These are phyloP conservation scores for Gymnocephalus cernua DNA, from an alignment of 2,113 vertebrate genomes.

Conservation along the genomic window DNA sequence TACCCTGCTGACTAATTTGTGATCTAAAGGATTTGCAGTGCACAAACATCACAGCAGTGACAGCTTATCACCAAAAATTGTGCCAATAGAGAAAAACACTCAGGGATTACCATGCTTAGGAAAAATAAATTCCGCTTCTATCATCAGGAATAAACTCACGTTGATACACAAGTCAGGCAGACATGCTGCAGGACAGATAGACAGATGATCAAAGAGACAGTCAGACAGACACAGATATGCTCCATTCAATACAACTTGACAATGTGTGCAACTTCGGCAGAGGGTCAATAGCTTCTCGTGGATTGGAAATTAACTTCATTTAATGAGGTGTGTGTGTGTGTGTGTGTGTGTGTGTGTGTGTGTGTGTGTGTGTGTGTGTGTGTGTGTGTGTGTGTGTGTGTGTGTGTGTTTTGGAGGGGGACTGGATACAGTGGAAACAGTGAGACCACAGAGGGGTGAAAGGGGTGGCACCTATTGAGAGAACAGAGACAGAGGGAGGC, in stretches of 20 bases:
- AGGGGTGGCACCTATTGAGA: neutral
- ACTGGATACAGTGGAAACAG: slow-evolving; percentile 5
- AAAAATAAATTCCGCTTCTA: slow-evolving; percentile 57
- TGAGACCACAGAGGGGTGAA: neutral
- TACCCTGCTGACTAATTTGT: slow-evolving; percentile 44
- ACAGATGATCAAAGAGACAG: slow-evolving; percentile 59
- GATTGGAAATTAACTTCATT: slow-evolving; percentile 72
- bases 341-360: slow-evolving; percentile 19
- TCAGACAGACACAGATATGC: slow-evolving; percentile 53
- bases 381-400: slow-evolving; percentile 22
- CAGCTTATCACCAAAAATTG: slow-evolving; percentile 45
- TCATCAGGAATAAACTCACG: slow-evolving; percentile 21
- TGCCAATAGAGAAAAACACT: slow-evolving; percentile 44
- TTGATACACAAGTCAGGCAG: slow-evolving; percentile 18
- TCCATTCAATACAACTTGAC: slow-evolving; percentile 59
- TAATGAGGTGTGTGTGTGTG: slow-evolving; percentile 52
- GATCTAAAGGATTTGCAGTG: slow-evolving; percentile 51
- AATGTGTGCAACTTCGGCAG: slow-evolving; percentile 63
- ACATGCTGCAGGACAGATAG: slow-evolving; percentile 42
- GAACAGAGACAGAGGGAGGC: neutral
- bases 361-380: slow-evolving; percentile 21
- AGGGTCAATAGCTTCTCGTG: slow-evolving; percentile 66
- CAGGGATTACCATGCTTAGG: slow-evolving; percentile 31
- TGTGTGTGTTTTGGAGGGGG: slow-evolving; percentile 2
- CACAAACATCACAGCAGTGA: slow-evolving; percentile 45